Percentiles rank a stretch among this genome's conserved stretches.
Conservation (phyloP, 2,113 vertebrate species). For the Odocoileus hemionus region DNA sequence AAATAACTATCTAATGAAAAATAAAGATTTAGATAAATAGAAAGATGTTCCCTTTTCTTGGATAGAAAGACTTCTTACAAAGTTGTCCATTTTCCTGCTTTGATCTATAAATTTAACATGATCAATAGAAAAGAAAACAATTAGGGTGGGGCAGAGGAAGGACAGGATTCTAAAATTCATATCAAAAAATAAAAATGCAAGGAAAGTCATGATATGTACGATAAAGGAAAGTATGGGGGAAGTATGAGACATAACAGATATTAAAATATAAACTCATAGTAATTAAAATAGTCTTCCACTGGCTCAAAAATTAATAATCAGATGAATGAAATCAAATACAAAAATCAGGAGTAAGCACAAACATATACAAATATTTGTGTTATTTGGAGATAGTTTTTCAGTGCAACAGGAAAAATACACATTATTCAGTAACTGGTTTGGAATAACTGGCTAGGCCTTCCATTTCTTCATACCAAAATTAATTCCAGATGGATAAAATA, state of each 20-base stretch:
- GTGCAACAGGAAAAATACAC: not conserved
- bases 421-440: not conserved
- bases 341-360: not conserved
- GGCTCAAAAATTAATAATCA: not conserved
- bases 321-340: not conserved
- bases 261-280: not conserved
- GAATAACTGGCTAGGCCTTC: not conserved
- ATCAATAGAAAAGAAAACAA: not conserved
- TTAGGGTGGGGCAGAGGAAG: not conserved
- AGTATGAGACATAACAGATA: not conserved
- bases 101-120: not conserved
- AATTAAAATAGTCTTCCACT: not conserved
- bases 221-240: not conserved
- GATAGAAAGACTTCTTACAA: not conserved
- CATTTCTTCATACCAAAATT: not conserved
- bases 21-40: not conserved
- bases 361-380: not conserved
- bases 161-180: not conserved
- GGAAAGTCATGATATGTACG: not conserved
- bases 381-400: not conserved
- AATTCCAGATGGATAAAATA: conserved; percentile 4
- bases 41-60: not conserved
- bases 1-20: not conserved
- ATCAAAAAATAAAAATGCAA: not conserved
- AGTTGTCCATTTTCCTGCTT: not conserved